Evolutionary conservation across 2,113 vertebrate genomes (phyloP).

Genomic region (Chascanopsetta lugubris): DNA sequence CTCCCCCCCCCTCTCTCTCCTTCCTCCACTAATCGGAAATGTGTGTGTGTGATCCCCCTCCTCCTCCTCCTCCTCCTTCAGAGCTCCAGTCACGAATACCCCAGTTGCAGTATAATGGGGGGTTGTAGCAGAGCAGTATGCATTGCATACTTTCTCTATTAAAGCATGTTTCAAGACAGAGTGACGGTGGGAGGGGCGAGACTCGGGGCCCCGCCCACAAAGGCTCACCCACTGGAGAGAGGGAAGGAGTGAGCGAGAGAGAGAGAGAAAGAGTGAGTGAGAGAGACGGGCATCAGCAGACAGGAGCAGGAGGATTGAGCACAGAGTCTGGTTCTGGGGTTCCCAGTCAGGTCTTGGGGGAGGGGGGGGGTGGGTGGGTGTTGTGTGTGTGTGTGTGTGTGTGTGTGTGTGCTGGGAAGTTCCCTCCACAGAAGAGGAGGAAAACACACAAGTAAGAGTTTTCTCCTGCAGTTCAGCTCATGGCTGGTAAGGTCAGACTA

Average conservation of each 20-base stretch:
- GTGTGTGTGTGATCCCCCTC: slow-evolving; percentile 68
- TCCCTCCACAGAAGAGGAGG: slow-evolving; percentile 43
- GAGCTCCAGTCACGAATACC: slow-evolving; percentile 75
- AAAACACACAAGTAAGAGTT: slow-evolving; percentile 27
- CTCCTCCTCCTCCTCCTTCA: too few species aligned
- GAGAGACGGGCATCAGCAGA: slow-evolving; percentile 50
- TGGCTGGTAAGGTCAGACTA: slow-evolving; percentile 38
- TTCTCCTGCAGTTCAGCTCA: slow-evolving; percentile 37
- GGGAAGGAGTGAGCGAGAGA: slow-evolving; percentile 26
- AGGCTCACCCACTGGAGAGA: slow-evolving; percentile 67
- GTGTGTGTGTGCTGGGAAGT: slow-evolving; percentile 65
- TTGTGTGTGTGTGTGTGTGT: too few species aligned
- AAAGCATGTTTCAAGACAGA: slow-evolving; percentile 77
- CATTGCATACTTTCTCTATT: slow-evolving; percentile 82
- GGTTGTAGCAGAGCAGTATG: slow-evolving; percentile 72
- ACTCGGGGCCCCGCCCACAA: slow-evolving; percentile 67
- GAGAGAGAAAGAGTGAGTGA: slow-evolving; percentile 15
- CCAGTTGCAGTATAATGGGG: slow-evolving; percentile 76
- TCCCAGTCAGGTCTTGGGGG: slow-evolving; percentile 61
- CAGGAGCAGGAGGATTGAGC: slow-evolving; percentile 36
- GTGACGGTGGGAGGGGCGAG: slow-evolving; percentile 59
- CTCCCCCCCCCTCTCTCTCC: slow-evolving; percentile 28
- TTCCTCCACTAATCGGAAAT: slow-evolving; percentile 74
- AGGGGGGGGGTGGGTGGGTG: slow-evolving; percentile 1
- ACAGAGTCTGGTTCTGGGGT: slow-evolving; percentile 68